Evolutionary conservation across 2,113 vertebrate genomes (phyloP).

Genomic region (Malurus elegans): DNA sequence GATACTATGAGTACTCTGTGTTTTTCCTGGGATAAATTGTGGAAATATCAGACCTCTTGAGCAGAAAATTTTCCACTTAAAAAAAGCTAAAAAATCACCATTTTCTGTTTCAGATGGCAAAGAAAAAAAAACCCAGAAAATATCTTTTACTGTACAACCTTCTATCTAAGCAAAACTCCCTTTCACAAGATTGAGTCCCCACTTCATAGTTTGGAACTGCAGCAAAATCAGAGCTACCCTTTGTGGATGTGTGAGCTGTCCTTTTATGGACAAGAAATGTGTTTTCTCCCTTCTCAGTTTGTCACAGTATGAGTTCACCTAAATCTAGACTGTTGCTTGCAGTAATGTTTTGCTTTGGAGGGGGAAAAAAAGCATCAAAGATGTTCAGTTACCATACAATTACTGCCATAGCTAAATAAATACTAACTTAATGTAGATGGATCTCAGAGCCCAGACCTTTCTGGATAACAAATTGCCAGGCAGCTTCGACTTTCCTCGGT

Average conservation of each 20-base stretch:
- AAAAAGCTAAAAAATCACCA: background rate
- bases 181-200: slow-evolving; percentile 18
- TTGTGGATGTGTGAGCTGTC: slow-evolving; percentile 49
- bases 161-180: background rate
- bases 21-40: background rate
- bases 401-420: slow-evolving; percentile 33
- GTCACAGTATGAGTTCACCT: slow-evolving; percentile 60
- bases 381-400: slow-evolving; percentile 17
- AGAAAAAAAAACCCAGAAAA: background rate
- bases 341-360: slow-evolving; percentile 2
- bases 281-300: slow-evolving; percentile 67
- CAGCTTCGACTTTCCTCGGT: background rate
- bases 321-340: slow-evolving; percentile 57
- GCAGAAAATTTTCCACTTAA: background rate
- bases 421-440: background rate
- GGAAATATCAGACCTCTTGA: background rate
- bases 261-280: slow-evolving; percentile 73
- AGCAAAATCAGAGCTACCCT: slow-evolving; percentile 47
- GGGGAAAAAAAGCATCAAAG: background rate
- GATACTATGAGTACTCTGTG: background rate
- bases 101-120: background rate
- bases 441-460: background rate
- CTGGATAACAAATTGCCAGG: background rate
- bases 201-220: slow-evolving; percentile 39
- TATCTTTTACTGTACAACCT: background rate